A percentile compares a stretch with the other conserved stretches of the same genome.
These are phyloP conservation scores for Dolomedes plantarius DNA, from an alignment of 2,888 invertebrate species.

Conservation along the genomic window DNA sequence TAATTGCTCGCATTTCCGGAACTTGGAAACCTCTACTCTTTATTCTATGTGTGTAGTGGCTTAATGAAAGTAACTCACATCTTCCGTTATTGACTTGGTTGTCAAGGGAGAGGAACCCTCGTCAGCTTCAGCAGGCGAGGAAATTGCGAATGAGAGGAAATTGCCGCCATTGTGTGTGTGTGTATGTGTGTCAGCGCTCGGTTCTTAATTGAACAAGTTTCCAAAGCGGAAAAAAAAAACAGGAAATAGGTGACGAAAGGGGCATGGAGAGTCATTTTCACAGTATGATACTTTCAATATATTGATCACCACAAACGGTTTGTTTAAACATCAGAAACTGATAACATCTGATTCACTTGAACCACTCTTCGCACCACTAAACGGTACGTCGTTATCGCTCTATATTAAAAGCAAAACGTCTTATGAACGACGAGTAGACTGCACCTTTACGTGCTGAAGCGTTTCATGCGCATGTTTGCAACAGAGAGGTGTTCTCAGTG, in stretches of 20 bases:
- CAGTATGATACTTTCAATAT: neutral
- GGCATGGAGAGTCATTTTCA: neutral
- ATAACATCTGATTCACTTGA: too few species aligned
- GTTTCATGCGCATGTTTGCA: too few species aligned
- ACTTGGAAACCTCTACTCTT: too few species aligned
- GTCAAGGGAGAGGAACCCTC: slow-evolving; percentile 26
- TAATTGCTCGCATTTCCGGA: neutral
- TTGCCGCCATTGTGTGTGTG: slow-evolving; percentile 57
- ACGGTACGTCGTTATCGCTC: too few species aligned
- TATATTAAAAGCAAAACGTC: too few species aligned
- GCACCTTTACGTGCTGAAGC: too few species aligned
- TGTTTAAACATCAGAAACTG: too few species aligned
- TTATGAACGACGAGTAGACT: too few species aligned
- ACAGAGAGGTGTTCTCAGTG: too few species aligned
- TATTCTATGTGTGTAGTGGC: neutral
- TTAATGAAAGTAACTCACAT: neutral
- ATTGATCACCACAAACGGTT: too few species aligned
- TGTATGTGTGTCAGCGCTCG: slow-evolving; percentile 42
- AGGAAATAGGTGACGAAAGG: neutral
- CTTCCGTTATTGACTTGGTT: slow-evolving; percentile 36
- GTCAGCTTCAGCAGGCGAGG: slow-evolving; percentile 1
- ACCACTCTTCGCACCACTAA: too few species aligned
- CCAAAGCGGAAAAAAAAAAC: neutral
- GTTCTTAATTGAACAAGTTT: slow-evolving; percentile 47
- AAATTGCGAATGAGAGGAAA: slow-evolving; percentile 57